phyloP scores from a whole-genome alignment of 2,113 vertebrate genomes.

The Abramis brama region DNA sequence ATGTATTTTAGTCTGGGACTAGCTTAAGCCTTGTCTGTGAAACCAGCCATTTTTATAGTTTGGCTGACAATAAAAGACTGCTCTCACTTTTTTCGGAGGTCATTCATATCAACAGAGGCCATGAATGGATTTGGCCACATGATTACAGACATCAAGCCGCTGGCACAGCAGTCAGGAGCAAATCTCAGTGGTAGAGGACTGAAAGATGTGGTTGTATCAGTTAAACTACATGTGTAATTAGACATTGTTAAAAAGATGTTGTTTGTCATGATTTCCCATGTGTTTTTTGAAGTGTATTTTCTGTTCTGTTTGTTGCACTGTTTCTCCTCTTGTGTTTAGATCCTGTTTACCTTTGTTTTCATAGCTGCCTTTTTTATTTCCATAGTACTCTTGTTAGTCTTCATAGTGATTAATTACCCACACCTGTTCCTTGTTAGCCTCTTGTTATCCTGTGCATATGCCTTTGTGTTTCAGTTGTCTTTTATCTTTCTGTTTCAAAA shows the following conservation, averaged over 20 bases:
- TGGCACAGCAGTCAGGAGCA: not conserved
- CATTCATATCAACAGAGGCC: not conserved
- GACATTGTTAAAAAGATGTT: not conserved
- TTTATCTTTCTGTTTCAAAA: too few species aligned
- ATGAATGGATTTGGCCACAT: not conserved
- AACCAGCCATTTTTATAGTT: not conserved
- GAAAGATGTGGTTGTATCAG: not conserved
- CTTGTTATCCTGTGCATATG: too few species aligned
- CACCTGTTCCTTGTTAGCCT: too few species aligned
- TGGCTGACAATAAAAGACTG: not conserved
- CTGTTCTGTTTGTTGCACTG: too few species aligned
- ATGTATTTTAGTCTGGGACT: too few species aligned
- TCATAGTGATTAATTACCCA: too few species aligned
- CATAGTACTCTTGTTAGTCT: too few species aligned
- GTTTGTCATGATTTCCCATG: not conserved
- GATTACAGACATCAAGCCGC: not conserved
- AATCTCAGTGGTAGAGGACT: not conserved
- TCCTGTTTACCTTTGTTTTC: too few species aligned
- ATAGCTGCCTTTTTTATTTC: too few species aligned
- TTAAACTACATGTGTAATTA: not conserved
- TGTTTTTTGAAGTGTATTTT: not conserved
- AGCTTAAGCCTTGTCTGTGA: too few species aligned
- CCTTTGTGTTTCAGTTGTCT: too few species aligned
- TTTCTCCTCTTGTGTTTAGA: too few species aligned
- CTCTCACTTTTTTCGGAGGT: constrained; percentile 9